Conservation (phyloP, 2,797 vertebrate genomes). For the Aotus griseimembra region DNA sequence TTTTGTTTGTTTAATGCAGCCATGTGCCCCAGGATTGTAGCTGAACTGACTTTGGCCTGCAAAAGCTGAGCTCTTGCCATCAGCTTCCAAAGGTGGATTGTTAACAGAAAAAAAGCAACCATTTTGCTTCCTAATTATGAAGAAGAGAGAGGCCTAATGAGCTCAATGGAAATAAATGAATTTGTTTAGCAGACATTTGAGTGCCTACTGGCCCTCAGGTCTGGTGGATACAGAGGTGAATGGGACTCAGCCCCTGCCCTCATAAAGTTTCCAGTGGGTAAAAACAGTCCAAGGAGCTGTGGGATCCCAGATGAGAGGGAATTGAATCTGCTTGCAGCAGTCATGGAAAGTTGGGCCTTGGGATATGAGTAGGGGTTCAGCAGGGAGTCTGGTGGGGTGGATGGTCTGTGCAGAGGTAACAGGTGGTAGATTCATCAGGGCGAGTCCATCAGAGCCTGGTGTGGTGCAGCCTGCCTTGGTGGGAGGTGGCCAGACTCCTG, state of each 20-base stretch:
- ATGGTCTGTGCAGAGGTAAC: not conserved
- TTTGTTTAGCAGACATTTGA: conserved; percentile 35
- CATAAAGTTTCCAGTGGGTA: not conserved
- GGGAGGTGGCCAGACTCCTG: not conserved
- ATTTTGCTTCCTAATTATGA: not conserved
- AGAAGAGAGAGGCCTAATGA: conserved; percentile 16
- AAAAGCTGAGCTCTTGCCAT: not conserved
- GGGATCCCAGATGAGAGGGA: not conserved
- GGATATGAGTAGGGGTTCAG: not conserved
- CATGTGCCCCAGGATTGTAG: not conserved
- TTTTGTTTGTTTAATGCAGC: not conserved
- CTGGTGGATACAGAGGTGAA: not conserved
- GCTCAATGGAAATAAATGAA: conserved; percentile 35
- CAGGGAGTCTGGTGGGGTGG: not conserved
- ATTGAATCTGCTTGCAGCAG: not conserved
- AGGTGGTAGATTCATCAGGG: not conserved
- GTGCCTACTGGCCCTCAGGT: not conserved
- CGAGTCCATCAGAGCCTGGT: not conserved
- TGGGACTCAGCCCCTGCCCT: not conserved
- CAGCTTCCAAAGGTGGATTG: not conserved
- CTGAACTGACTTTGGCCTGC: not conserved
- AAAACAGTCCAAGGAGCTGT: not conserved
- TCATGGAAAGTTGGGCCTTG: not conserved
- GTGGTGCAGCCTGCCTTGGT: not conserved
- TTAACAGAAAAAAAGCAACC: not conserved